Percentiles rank a stretch among this genome's conserved stretches.
phyloP scores from a whole-genome alignment of 37 sponge, comb jelly and placozoan species.

The Halisarca cf. caerulea region DNA sequence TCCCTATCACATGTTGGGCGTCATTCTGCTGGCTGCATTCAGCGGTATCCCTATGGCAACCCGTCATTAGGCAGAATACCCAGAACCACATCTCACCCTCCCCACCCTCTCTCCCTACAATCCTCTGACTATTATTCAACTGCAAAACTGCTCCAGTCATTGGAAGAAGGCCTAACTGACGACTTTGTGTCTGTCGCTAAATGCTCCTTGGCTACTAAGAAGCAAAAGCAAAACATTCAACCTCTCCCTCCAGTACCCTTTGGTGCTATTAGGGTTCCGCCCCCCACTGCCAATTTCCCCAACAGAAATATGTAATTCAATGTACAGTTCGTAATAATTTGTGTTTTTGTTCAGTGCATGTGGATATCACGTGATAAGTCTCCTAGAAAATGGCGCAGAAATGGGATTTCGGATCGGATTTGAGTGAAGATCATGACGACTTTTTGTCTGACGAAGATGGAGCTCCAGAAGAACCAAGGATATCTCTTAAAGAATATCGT shows the following conservation, averaged over 20 bases:
- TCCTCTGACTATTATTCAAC: not conserved
- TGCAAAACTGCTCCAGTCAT: not conserved
- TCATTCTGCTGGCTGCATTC: not conserved
- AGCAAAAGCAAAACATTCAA: too few species aligned
- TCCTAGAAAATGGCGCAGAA: not conserved
- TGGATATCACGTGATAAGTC: not conserved
- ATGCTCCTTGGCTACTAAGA: too few species aligned
- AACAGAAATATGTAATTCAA: not conserved
- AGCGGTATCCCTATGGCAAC: slow-evolving; percentile 17
- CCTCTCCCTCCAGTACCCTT: not conserved
- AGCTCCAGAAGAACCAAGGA: too few species aligned
- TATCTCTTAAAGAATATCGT: too few species aligned
- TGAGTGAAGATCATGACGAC: not conserved
- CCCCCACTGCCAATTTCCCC: not conserved
- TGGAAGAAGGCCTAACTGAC: too few species aligned
- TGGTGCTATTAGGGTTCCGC: not conserved
- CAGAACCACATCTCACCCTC: not conserved
- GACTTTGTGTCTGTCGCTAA: too few species aligned
- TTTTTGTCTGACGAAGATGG: too few species aligned
- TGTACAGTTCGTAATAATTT: too few species aligned
- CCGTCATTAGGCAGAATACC: not conserved
- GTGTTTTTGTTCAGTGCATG: not conserved
- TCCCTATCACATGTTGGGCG: too few species aligned
- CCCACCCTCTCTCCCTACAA: not conserved
- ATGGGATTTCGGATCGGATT: slow-evolving; percentile 19